Base-by-base conservation (phyloP, 2,888 invertebrate genomes). In the Caenorhabditis japonica region DNA sequence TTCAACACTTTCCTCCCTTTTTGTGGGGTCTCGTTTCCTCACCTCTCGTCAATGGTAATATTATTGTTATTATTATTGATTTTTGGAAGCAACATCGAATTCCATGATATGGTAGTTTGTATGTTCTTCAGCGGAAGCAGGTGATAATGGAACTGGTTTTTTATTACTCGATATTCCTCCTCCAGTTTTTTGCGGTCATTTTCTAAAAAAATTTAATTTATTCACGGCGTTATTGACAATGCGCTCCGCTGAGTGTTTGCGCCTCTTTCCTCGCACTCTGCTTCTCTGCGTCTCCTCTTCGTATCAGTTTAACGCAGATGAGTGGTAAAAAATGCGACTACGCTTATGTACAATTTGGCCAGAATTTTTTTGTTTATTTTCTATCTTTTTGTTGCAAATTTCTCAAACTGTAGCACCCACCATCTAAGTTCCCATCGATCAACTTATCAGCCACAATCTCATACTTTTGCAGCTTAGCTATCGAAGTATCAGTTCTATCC, bases 81-180 rank as follows among this genome's bases (percentile, higher is more conserved):
- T n/a, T 62, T 59, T 4, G 81, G 81, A 8, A 86, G 76, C 13
- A 86, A 44, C 70, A 83, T 76, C 7, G 83, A 72, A 61, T 86
- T 86, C 86, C 86, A 86, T 1, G 86, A 86, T 1, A 79, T 76
- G 0, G 81, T 70, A 19, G 77, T 66, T 56, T 83, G 80, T 39
- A 81, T 76, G 43, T 81, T 77, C 73, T 83, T 83, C 59, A 85
- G 75, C 3, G 85, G 84, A 15, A 85, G 75, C 56, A 85, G 74
- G 58, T 84, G 84, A 62, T 84, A 84, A 69, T 85, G 85, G 49
- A 86, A 81, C 51, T 86, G 86, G 46, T 80, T 86, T 68, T 83
- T 84, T 41, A 86, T 71, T 7, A 86, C 62, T 10, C 83, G 76
- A 68, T 86, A 86, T 46, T 86, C 86, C 30, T 83, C 76, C 43